A percentile compares a stretch with the other conserved stretches of the same genome.
These are phyloP conservation scores for Nemurella pictetii DNA, from an alignment of 2,888 invertebrate species.

Conservation along the genomic window DNA sequence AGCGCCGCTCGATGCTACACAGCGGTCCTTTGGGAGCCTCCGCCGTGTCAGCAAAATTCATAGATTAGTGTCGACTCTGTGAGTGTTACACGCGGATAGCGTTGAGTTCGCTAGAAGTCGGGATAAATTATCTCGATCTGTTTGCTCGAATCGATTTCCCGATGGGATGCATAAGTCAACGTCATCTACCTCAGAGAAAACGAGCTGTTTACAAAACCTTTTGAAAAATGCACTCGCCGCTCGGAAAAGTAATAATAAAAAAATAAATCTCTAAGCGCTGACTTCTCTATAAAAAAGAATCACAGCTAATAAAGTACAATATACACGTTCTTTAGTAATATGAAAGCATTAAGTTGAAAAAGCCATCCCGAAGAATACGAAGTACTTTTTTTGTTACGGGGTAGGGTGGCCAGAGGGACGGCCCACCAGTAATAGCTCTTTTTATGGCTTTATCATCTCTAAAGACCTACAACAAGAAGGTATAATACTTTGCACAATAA, in stretches of 20 bases:
- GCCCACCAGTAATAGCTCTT: slow-evolving; percentile 2
- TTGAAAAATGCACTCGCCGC: background rate
- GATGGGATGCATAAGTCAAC: background rate
- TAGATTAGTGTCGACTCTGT: slow-evolving; percentile 6
- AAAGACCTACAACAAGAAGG: slow-evolving; percentile 6
- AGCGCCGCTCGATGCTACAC: background rate
- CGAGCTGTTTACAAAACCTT: background rate
- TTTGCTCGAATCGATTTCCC: background rate
- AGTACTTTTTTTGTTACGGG: background rate
- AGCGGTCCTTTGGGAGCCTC: background rate
- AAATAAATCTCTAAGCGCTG: background rate
- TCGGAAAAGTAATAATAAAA: background rate
- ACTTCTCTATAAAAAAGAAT: background rate
- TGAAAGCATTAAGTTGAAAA: background rate
- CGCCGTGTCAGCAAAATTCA: slow-evolving; percentile 17
- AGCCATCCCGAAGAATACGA: background rate
- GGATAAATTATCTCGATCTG: background rate
- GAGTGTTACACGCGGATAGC: background rate
- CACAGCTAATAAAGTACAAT: background rate
- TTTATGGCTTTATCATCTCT: slow-evolving; percentile 12
- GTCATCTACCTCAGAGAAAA: background rate
- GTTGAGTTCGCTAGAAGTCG: background rate
- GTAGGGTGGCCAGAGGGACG: background rate
- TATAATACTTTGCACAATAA: slow-evolving; percentile 9
- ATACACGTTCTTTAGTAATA: background rate